A percentile compares a stretch with the other conserved stretches of the same genome.
phyloP scores from a whole-genome alignment of 2,888 invertebrate species.

The Meliscaeva auricollis region DNA sequence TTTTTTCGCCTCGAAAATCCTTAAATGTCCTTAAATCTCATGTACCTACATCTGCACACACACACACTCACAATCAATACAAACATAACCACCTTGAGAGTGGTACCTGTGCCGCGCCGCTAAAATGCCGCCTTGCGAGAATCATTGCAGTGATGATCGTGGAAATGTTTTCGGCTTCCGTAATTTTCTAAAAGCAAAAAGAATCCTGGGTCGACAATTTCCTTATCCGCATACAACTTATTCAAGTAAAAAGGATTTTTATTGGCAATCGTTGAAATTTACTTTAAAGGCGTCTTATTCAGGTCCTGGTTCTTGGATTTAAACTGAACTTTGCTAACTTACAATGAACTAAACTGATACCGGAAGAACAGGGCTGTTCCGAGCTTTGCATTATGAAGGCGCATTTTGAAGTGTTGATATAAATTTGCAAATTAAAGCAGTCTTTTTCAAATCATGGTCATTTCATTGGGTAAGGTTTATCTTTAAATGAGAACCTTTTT shows the following conservation, averaged over 20 bases:
- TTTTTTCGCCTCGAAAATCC: constrained; percentile 23
- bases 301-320: constrained; percentile 48
- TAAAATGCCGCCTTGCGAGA: constrained; percentile 62
- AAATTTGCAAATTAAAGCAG: no score
- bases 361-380: background rate
- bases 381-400: background rate
- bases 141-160: constrained; percentile 73
- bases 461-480: no score
- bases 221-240: constrained; percentile 67
- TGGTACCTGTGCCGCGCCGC: constrained; percentile 33
- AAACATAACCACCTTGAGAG: no score
- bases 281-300: constrained; percentile 10
- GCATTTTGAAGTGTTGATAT: background rate
- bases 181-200: constrained; percentile 48
- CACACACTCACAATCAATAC: background rate
- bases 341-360: constrained; percentile 25
- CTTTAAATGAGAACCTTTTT: no score
- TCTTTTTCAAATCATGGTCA: no score
- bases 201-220: constrained; percentile 43
- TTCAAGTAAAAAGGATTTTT: constrained; percentile 72
- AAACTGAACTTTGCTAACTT: constrained; percentile 59
- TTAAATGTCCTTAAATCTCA: constrained; percentile 39
- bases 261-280: constrained; percentile 71
- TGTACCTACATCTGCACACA: background rate
- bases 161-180: constrained; percentile 72